Evolutionary conservation across 2,797 vertebrate genomes (phyloP).

Genomic region (Coregonus ussuriensis): DNA sequence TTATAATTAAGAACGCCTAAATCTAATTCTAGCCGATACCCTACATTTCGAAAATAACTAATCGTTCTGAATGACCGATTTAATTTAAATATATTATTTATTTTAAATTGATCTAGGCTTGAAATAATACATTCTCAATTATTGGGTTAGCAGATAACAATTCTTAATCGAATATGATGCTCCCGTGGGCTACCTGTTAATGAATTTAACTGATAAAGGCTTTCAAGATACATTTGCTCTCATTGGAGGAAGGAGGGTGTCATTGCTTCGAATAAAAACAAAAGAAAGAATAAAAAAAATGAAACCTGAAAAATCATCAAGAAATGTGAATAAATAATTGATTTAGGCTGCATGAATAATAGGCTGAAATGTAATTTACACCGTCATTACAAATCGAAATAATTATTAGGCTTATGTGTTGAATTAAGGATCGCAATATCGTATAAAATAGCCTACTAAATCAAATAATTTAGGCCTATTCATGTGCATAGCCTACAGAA

Average conservation of each 20-base stretch:
- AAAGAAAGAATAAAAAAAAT: background rate
- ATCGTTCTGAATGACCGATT: background rate
- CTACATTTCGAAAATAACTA: background rate
- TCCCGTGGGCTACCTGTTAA: too few species aligned
- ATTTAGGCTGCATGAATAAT: background rate
- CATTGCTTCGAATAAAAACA: background rate
- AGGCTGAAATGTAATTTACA: background rate
- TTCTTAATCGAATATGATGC: background rate
- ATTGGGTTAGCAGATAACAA: background rate
- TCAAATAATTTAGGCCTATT: background rate
- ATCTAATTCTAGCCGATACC: background rate
- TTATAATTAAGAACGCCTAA: background rate
- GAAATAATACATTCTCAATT: background rate
- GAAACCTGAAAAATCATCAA: background rate
- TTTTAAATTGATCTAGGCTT: background rate
- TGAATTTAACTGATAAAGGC: background rate
- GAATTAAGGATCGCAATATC: background rate
- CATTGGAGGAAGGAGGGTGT: background rate
- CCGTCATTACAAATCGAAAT: background rate
- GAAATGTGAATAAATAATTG: background rate
- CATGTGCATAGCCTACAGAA: background rate
- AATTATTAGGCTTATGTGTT: too few species aligned
- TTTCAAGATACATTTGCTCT: background rate
- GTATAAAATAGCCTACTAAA: background rate
- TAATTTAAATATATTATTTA: background rate